Conservation (phyloP, 2,888 invertebrate genomes). For the Steinernema hermaphroditum region DNA sequence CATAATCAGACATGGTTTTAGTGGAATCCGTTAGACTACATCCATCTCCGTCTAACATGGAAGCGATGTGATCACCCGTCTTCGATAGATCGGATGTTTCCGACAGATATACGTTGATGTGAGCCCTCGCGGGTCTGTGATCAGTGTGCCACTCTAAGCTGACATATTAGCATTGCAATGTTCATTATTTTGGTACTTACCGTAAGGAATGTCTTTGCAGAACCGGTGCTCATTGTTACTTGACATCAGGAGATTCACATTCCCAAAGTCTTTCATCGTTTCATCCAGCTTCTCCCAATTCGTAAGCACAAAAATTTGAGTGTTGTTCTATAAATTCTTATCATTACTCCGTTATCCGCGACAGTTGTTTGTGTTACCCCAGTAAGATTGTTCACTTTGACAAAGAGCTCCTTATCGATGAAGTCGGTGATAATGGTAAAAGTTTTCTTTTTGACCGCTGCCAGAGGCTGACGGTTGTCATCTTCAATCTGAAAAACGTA, state of each 20-base stretch:
- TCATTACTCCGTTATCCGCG: neutral
- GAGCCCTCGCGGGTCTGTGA: neutral
- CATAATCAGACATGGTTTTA: neutral
- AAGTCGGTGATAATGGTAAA: constrained; percentile 7
- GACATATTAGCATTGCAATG: neutral
- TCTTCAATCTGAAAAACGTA: neutral
- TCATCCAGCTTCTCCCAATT: neutral
- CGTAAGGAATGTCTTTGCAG: constrained; percentile 4
- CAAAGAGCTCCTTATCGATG: constrained; percentile 24
- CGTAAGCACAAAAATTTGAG: neutral
- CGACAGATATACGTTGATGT: neutral
- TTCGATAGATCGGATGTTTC: neutral
- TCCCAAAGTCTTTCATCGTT: neutral
- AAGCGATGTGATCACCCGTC: neutral
- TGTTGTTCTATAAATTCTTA: constrained; percentile 4
- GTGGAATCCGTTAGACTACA: neutral
- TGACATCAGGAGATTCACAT: neutral
- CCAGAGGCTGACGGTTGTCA: neutral
- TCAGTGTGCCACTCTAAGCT: constrained; percentile 7
- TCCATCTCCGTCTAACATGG: neutral
- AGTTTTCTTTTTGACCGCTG: constrained; percentile 23
- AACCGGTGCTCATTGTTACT: neutral
- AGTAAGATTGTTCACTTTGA: neutral
- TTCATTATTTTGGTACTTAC: neutral
- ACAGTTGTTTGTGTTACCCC: neutral